Base-by-base conservation (phyloP, 2,888 invertebrate genomes). In the Papilio demoleus region DNA sequence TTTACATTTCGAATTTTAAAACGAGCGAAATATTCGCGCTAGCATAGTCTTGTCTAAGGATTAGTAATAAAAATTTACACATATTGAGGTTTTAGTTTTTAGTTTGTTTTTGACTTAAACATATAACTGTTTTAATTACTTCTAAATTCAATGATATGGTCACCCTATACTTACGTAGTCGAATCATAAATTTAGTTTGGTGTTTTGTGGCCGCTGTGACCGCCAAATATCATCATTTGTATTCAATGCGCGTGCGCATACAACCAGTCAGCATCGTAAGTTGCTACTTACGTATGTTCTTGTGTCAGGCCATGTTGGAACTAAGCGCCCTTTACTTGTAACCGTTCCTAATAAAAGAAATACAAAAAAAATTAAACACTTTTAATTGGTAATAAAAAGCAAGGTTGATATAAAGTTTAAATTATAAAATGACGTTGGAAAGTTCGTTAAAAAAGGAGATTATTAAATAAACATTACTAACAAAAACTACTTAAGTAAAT, bases 221-320 rank as follows among this genome's bases (percentile, higher is more conserved):
- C 86, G 87, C 83, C 87, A 87, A 87, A 88, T 88, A 84, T 84
- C 78, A 82, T 84, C 75, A 86, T 88, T 88, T 85, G 84, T 89
- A 88, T 89, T 87, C 87, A 77, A 76, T 53, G 71, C 68, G 74
- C 74, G 71, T 68, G 74, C 63, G 67, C 67, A 67, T 75, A 73
- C 70, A 72, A 71, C 75, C 76, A 79, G 77, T 77, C 76, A 77
- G 82, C 80, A 76, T 78, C 74, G 77, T 78, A 78, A 80, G 78
- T 77, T 70, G 76, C 77, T 77, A 78, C 78, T 80, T 77, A 78
- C 76, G 76, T 78, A 79, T 79, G 78, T 78, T 81, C 76, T 70
- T 74, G 72, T 75, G 73, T 74, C 74, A 68, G 70, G 72, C 70
- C 68, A 68, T 68, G 68, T 63, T 70, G 40, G 65, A 68, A 65